phyloP scores from a whole-genome alignment of 2,888 invertebrate genomes.

The Tholera decimalis region DNA sequence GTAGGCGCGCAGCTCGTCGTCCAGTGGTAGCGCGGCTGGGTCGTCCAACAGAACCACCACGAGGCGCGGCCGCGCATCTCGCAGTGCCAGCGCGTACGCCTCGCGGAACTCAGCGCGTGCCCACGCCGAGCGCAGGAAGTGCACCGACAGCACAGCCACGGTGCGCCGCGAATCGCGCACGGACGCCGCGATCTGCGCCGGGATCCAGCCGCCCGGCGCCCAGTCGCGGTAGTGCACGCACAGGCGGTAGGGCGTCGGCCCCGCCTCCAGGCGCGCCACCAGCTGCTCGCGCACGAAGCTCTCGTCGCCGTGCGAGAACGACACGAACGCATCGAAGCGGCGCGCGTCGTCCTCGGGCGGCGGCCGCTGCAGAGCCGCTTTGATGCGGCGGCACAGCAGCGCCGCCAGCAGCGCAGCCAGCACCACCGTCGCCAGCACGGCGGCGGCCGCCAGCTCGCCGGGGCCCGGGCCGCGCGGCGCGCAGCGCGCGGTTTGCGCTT shows the following conservation, averaged over 20 bases:
- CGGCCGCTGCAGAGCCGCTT: constrained; percentile 60
- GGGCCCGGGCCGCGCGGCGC: not conserved
- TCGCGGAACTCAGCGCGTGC: constrained; percentile 93
- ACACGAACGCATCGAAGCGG: constrained; percentile 95
- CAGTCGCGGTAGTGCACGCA: constrained; percentile 65
- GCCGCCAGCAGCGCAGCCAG: constrained; percentile 26
- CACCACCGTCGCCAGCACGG: constrained; percentile 2
- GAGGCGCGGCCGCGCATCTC: constrained; percentile 92
- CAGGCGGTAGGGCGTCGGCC: constrained; percentile 76
- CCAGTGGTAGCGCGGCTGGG: constrained; percentile 89
- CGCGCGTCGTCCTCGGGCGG: constrained; percentile 63
- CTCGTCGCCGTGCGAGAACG: constrained; percentile 95
- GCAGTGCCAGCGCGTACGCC: constrained; percentile 86
- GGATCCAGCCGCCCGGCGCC: constrained; percentile 64
- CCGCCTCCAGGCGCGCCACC: constrained; percentile 92
- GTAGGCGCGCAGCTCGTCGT: constrained; percentile 92
- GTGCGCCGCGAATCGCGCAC: constrained; percentile 59
- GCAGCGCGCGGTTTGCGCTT: constrained; percentile 3
- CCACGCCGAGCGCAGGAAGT: constrained; percentile 87
- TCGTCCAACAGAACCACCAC: constrained; percentile 93
- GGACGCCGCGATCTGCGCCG: constrained; percentile 63
- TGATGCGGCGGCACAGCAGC: constrained; percentile 57
- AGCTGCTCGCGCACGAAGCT: constrained; percentile 93
- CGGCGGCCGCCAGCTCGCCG: too few species aligned
- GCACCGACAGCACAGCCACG: constrained; percentile 59